phyloP scores from a whole-genome alignment of 2,797 vertebrate genomes.

The Enteromius afrohamiltoni region DNA sequence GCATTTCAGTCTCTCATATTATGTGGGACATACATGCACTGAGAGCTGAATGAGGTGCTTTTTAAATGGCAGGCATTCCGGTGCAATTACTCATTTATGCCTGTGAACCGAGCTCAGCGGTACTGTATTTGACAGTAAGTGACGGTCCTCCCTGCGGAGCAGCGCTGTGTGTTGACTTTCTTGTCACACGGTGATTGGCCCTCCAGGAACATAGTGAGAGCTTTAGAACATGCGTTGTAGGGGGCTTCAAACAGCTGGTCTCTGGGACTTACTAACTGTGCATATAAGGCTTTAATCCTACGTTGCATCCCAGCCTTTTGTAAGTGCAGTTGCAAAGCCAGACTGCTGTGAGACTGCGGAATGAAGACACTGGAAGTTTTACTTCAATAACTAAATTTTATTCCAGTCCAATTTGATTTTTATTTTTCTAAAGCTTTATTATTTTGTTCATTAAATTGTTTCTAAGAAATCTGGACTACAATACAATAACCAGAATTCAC shows the following conservation, averaged over 20 bases:
- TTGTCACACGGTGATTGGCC: conserved; percentile 47
- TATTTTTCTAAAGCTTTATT: not conserved
- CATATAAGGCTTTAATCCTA: conserved; percentile 25
- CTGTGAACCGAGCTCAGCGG: conserved; percentile 51
- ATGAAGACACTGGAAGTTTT: conserved; percentile 5
- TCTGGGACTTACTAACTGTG: conserved; percentile 18
- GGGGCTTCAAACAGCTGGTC: conserved; percentile 37
- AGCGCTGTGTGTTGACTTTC: conserved; percentile 62
- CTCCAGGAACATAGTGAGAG: conserved; percentile 31
- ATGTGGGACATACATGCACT: not conserved
- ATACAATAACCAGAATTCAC: conserved; percentile 10
- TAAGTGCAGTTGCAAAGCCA: not conserved
- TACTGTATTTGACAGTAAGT: conserved; percentile 60
- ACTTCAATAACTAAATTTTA: not conserved
- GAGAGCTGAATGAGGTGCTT: not conserved
- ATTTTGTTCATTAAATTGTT: conserved; percentile 11
- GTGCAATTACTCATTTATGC: not conserved
- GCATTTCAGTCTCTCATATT: not conserved
- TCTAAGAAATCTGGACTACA: not conserved
- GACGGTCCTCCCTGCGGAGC: conserved; percentile 58
- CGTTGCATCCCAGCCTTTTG: not conserved
- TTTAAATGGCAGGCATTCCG: not conserved
- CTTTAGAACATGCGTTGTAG: conserved; percentile 30
- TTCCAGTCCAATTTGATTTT: not conserved
- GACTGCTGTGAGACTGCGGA: not conserved